These are phyloP conservation scores for Aphidius ervi DNA, from an alignment of 1,140 invertebrate species.

Conservation along the genomic window DNA sequence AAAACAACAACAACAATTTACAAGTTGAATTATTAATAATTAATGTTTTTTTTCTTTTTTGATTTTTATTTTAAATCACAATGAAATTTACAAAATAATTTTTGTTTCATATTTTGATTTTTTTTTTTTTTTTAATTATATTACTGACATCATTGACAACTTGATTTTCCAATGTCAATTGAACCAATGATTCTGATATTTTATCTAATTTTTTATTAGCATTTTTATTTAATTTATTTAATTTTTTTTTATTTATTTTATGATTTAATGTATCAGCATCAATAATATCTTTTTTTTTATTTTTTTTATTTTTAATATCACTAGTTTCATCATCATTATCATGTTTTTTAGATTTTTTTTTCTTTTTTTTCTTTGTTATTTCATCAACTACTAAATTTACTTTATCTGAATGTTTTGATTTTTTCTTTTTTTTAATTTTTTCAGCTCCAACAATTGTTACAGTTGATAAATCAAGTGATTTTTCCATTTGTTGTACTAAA, in stretches of 20 bases:
- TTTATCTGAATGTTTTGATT: background rate
- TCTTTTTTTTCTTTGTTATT: constrained; percentile 6
- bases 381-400: background rate
- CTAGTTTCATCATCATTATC: background rate
- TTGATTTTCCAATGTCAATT: constrained; percentile 6
- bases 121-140: constrained; percentile 9
- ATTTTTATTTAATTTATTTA: constrained; percentile 20
- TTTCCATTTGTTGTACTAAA: constrained; percentile 25
- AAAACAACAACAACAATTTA: too few species aligned
- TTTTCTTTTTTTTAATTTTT: constrained; percentile 15
- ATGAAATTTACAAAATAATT: background rate
- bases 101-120: background rate
- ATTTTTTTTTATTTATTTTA: constrained; percentile 30
- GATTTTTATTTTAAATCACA: constrained; percentile 11
- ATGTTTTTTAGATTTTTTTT: constrained; percentile 1
- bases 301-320: background rate
- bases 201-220: constrained; percentile 22
- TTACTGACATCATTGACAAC: constrained; percentile 5
- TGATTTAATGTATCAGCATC: constrained; percentile 22
- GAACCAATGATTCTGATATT: constrained; percentile 22
- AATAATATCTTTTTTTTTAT: constrained; percentile 1
- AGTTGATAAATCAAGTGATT: constrained; percentile 6
- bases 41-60: constrained; percentile 5
- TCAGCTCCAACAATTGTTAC: background rate
- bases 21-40: too few species aligned